phyloP scores from a whole-genome alignment of 2,888 invertebrate genomes.

The Myopa tessellatipennis region DNA sequence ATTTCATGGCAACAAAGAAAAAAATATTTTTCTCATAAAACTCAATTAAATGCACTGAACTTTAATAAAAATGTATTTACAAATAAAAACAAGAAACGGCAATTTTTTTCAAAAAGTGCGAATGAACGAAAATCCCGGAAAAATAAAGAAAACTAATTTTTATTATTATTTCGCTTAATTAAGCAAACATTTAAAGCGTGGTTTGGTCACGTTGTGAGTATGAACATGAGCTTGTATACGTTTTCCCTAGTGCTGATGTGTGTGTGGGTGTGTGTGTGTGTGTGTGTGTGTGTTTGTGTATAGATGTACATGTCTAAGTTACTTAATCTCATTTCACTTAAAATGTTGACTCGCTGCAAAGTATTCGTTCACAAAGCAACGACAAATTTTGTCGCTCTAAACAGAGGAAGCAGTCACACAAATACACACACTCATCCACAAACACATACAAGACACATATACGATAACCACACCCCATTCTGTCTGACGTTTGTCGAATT shows the following conservation, averaged over 20 bases:
- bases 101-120: no score
- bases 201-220: not conserved
- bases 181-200: not conserved
- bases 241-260: not conserved
- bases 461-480: not conserved
- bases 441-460: not conserved
- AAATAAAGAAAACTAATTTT: no score
- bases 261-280: not conserved
- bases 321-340: not conserved
- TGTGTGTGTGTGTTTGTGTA: not conserved
- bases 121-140: no score
- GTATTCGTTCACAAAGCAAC: slow-evolving; percentile 5
- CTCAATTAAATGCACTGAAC: no score
- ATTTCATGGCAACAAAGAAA: no score
- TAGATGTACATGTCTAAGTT: not conserved
- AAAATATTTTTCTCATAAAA: no score
- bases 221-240: no score
- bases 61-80: no score
- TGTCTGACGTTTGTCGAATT: not conserved
- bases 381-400: not conserved
- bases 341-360: not conserved
- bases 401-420: not conserved
- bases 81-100: no score
- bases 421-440: not conserved
- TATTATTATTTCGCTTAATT: not conserved